Conservation (phyloP, 2,113 vertebrate species). For the Podilymbus podiceps region DNA sequence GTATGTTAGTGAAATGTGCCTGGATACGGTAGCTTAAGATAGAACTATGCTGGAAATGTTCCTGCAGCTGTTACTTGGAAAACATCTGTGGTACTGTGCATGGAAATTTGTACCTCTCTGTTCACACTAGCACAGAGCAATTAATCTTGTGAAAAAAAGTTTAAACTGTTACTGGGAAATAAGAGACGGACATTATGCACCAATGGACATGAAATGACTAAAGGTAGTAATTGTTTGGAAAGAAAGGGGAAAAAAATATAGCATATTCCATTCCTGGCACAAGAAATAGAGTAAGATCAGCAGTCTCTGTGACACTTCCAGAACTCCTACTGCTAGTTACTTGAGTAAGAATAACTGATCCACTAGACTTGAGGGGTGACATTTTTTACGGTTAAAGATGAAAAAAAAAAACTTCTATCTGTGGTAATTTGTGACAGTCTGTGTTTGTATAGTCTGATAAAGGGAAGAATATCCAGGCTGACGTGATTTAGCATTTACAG, state of each 20-base stretch:
- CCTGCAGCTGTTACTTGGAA: constrained; percentile 47
- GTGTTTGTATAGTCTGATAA: not conserved
- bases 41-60: constrained; percentile 31
- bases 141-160: not conserved
- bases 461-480: not conserved
- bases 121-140: not conserved
- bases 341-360: not conserved
- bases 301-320: not conserved
- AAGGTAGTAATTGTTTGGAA: not conserved
- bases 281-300: not conserved
- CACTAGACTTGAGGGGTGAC: not conserved
- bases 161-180: not conserved
- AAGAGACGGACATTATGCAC: not conserved
- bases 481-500: not conserved
- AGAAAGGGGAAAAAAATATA: not conserved
- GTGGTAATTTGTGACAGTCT: not conserved
- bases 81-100: constrained; percentile 16
- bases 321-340: not conserved
- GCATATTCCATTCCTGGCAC: not conserved
- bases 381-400: not conserved
- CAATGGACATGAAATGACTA: not conserved
- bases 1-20: not conserved
- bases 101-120: not conserved
- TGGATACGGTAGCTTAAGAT: not conserved
- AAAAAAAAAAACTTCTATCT: not conserved